phyloP scores from a whole-genome alignment of 2,888 invertebrate genomes.

The Macrosoma leucophasiata region DNA sequence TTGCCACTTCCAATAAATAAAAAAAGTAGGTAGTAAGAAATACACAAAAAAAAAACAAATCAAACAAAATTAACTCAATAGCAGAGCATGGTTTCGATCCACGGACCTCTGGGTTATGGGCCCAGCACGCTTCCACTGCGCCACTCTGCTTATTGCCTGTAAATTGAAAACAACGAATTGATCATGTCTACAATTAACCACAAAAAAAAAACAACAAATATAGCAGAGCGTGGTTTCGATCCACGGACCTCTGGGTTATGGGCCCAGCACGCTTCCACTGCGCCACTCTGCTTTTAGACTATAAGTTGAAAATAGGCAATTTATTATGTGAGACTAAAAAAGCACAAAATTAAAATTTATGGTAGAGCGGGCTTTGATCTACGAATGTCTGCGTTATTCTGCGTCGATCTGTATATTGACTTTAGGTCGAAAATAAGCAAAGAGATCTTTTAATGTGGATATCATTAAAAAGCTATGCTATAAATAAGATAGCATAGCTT shows the following conservation, averaged over 20 bases:
- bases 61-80: conserved; percentile 35
- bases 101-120: conserved; percentile 95
- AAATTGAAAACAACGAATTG: too few species aligned
- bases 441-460: too few species aligned
- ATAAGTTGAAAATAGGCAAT: fast-evolving
- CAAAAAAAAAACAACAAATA: conserved; percentile 10
- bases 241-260: conserved; percentile 95
- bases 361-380: too few species aligned
- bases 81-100: conserved; percentile 91
- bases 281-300: conserved; percentile 81
- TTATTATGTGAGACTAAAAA: too few species aligned
- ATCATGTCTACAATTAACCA: too few species aligned
- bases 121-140: conserved; percentile 90
- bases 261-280: conserved; percentile 90
- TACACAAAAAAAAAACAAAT: neutral
- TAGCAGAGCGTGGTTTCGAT: conserved; percentile 90
- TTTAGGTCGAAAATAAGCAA: too few species aligned
- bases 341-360: too few species aligned
- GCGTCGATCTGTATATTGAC: too few species aligned
- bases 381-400: too few species aligned
- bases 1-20: too few species aligned
- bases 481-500: too few species aligned
- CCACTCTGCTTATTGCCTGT: conserved; percentile 78
- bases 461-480: too few species aligned
- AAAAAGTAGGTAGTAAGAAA: conserved; percentile 1